Evolutionary conservation across 2,888 invertebrate genomes (phyloP).

Genomic region (Fissipunctia ypsillon): DNA sequence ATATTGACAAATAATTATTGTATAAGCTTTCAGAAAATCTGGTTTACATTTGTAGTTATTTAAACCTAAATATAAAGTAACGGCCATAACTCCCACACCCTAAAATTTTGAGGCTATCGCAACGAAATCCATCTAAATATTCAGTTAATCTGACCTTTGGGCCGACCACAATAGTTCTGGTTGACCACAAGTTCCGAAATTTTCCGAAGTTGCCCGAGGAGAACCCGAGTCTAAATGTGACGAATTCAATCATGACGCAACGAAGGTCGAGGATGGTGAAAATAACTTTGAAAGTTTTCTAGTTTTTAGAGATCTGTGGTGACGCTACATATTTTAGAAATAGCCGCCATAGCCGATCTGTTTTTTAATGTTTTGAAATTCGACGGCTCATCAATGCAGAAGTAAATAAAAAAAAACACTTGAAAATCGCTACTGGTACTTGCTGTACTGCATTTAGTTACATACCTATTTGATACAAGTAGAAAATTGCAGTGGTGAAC

Average conservation of each 20-base stretch:
- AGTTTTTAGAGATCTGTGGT: neutral
- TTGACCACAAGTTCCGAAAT: constrained; percentile 46
- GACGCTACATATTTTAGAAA: neutral
- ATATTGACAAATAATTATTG: too few species aligned
- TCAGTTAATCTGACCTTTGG: constrained; percentile 49
- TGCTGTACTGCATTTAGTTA: neutral
- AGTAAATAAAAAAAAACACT: neutral
- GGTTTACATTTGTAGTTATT: too few species aligned
- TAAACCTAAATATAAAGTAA: neutral
- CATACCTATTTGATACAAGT: neutral
- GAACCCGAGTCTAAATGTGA: constrained; percentile 26
- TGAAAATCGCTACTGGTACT: neutral
- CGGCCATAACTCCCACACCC: neutral
- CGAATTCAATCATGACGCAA: constrained; percentile 51
- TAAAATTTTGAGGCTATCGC: neutral
- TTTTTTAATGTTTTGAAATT: neutral
- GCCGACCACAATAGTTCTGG: constrained; percentile 51
- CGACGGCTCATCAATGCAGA: neutral
- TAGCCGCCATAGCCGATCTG: too few species aligned
- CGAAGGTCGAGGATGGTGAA: constrained; percentile 12
- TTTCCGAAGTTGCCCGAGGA: constrained; percentile 23
- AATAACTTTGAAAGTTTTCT: constrained; percentile 16
- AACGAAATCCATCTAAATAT: constrained; percentile 38
- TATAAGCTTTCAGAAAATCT: too few species aligned
- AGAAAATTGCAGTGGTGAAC: neutral